phyloP scores from a whole-genome alignment of 2,113 vertebrate genomes.

The Spea multiplicata region DNA sequence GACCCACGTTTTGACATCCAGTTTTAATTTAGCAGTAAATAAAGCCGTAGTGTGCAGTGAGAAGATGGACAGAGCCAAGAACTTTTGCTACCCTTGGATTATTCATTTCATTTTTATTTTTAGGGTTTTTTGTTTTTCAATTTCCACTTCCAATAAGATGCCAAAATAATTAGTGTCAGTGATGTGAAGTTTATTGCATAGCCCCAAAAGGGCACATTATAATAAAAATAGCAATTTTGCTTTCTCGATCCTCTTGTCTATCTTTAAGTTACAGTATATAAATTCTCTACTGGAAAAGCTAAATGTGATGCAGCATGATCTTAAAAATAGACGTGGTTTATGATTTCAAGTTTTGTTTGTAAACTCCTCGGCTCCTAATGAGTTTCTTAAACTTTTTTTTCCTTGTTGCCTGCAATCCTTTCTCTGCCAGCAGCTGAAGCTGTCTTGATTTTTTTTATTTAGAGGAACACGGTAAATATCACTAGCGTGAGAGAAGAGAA shows the following conservation, averaged over 20 bases:
- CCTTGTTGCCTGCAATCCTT: constrained; percentile 35
- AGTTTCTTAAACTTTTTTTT: constrained; percentile 49
- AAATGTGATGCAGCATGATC: constrained; percentile 57
- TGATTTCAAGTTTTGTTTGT: constrained; percentile 40
- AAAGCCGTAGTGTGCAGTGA: constrained; percentile 58
- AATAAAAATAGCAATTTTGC: constrained; percentile 61
- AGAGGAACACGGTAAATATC: background rate
- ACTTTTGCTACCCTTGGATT: constrained; percentile 59
- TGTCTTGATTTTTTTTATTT: background rate
- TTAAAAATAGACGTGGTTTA: constrained; percentile 63
- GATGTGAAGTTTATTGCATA: constrained; percentile 56
- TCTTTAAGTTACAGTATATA: constrained; percentile 56
- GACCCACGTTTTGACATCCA: constrained; percentile 85
- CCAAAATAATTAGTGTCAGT: constrained; percentile 68
- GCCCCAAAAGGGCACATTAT: constrained; percentile 58
- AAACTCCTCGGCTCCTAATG: constrained; percentile 26
- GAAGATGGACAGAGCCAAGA: constrained; percentile 59
- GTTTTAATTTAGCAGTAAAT: constrained; percentile 80
- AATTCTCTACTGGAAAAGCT: constrained; percentile 60
- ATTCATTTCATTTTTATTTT: constrained; percentile 45
- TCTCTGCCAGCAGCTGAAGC: background rate
- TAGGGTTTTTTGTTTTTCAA: constrained; percentile 48
- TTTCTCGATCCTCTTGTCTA: constrained; percentile 54
- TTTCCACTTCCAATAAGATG: constrained; percentile 64
- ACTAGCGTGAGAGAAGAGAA: background rate